These are phyloP conservation scores for Ginglymostoma cirratum DNA, from an alignment of 2,113 vertebrate genomes.

Conservation along the genomic window DNA sequence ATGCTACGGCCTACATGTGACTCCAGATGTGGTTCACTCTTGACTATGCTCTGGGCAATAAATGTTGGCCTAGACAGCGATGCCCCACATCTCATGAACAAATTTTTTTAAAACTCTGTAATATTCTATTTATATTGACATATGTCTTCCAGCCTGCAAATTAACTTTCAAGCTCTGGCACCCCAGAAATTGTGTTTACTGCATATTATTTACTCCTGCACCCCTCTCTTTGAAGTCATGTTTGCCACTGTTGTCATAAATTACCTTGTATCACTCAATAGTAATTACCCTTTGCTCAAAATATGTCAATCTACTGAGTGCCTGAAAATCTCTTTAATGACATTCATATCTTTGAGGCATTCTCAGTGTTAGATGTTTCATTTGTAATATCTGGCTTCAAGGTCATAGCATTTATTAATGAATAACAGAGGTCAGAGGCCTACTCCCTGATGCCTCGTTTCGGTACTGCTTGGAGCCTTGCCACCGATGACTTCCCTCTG, in stretches of 20 bases:
- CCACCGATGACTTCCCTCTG: not conserved
- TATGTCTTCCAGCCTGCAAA: not conserved
- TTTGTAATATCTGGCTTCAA: not conserved
- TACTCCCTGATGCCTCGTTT: not conserved
- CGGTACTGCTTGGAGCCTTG: not conserved
- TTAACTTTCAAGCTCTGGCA: not conserved
- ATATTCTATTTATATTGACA: not conserved
- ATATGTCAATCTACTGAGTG: not conserved
- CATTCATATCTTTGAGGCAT: not conserved
- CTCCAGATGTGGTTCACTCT: too few relatives aligned
- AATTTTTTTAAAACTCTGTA: not conserved
- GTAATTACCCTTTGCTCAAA: not conserved
- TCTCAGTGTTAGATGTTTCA: not conserved
- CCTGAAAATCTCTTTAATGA: not conserved
- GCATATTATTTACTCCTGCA: not conserved
- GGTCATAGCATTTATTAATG: not conserved
- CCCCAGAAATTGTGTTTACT: not conserved
- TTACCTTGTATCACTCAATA: not conserved
- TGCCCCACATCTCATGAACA: too few relatives aligned
- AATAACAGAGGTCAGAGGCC: not conserved
- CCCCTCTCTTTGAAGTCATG: not conserved
- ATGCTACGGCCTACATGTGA: too few relatives aligned
- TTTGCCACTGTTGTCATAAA: not conserved
- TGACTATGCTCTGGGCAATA: too few relatives aligned
- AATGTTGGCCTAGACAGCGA: too few relatives aligned